Base-by-base conservation (phyloP, 2,888 invertebrate genomes). In the Mamestra brassicae region DNA sequence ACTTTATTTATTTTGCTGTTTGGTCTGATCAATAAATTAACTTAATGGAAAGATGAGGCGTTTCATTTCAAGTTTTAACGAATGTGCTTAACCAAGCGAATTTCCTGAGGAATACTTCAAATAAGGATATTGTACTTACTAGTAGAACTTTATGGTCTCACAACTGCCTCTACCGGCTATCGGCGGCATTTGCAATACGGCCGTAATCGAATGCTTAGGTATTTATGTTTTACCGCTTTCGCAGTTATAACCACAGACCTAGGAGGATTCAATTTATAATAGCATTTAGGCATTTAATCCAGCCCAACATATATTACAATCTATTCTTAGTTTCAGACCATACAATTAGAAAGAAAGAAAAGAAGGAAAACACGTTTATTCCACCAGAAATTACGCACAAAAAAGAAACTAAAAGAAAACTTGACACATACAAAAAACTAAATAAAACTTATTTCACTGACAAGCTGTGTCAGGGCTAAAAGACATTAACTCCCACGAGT, bases 111-210 rank as follows among this genome's bases (percentile, higher is more conserved):
- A 50, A 34, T 68, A 57, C 13, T 52, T 71, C 17, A 45, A 75
- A 60, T 58, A 78, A 45, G 71, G 78, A 75, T 60, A 71, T 71
- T 52, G 17, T 26, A 58, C 36, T 58, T 60, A 70, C 71, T 45
- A 74, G 69, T 42, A 13, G 36, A 45, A 78, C 36, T 71, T 78
- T 78, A 78, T 78, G 57, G 36, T 78, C 50, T 17, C 50, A 74
- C 36, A 78, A 78, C 57, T 58, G 54, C 26, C 26, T 26, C 45
- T 75, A 71, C 52, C 74, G 36, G 58, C 5, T 67, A 57, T 77
- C 15, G 34, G 15, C 42, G n/a, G 36, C 17, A 74, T 77, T 78
- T 52, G 42, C 42, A 74, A 70, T 45, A 78, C 15, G 13, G 70
- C 47, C 34, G 42, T 69, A 68, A 77, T 70, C 70, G 26, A 58